Conservation (phyloP, 2,888 invertebrate genomes). For the Plagodis dolabraria region DNA sequence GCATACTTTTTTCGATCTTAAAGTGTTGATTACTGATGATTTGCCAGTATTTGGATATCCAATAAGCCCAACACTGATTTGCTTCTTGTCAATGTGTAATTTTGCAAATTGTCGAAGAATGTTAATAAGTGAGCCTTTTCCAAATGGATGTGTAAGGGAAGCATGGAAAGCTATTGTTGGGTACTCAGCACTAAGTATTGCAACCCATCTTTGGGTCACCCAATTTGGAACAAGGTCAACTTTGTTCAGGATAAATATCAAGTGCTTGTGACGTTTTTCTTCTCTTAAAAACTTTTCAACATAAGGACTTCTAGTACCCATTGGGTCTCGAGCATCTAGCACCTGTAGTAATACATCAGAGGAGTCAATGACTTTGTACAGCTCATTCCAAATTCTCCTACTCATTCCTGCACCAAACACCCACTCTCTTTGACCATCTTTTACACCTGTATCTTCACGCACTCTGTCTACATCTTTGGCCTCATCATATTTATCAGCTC, state of each 20-base stretch:
- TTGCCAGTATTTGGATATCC: conserved; percentile 99
- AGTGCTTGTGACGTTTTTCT: conserved; percentile 98
- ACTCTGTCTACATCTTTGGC: conserved; percentile 94
- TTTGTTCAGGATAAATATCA: conserved; percentile 98
- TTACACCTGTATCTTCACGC: conserved; percentile 92
- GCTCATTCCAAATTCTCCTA: conserved; percentile 98
- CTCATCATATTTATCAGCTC: conserved; percentile 90
- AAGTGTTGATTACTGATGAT: conserved; percentile 98
- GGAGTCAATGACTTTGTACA: conserved; percentile 99
- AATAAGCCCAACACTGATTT: conserved; percentile 99
- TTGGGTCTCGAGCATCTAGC: conserved; percentile 98
- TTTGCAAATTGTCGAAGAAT: conserved; percentile 97
- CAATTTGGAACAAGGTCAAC: conserved; percentile 98
- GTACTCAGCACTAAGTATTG: conserved; percentile 96
- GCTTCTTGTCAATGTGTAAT: conserved; percentile 97
- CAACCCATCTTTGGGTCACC: conserved; percentile 99
- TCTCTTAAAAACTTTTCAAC: conserved; percentile 96
- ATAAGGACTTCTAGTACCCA: conserved; percentile 97
- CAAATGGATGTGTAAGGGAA: conserved; percentile 99
- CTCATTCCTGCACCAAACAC: conserved; percentile 98
- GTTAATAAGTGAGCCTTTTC: conserved; percentile 98
- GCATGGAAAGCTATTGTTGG: conserved; percentile 99
- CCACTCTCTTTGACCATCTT: conserved; percentile 94
- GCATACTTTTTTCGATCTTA: conserved; percentile 98
- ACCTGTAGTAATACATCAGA: conserved; percentile 98